Percentiles rank a stretch among this genome's conserved stretches.
phyloP scores from a whole-genome alignment of 2,113 vertebrate genomes.

The Paralichthys olivaceus region DNA sequence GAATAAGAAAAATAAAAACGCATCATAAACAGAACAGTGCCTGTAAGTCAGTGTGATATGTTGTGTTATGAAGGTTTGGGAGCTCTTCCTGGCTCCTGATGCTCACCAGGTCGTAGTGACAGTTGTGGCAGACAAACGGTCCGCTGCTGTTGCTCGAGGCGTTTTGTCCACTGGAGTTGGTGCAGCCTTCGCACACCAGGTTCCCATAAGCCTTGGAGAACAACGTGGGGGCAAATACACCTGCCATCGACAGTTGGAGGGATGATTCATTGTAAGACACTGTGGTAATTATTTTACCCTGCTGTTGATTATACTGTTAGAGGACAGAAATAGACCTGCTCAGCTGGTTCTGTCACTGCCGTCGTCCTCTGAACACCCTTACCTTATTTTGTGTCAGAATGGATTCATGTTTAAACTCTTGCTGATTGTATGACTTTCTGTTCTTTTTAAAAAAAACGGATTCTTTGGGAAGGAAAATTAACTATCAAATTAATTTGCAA shows the following conservation, averaged over 20 bases:
- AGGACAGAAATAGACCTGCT: background rate
- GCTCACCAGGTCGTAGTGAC: slow-evolving; percentile 88
- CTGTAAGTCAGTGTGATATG: background rate
- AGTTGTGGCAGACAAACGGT: slow-evolving; percentile 86
- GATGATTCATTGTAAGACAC: background rate
- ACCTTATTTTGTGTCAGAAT: background rate
- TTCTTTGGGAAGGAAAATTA: too few species aligned
- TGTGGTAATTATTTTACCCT: background rate
- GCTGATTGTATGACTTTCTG: too few species aligned
- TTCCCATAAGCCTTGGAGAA: slow-evolving; percentile 92
- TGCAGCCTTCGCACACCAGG: slow-evolving; percentile 87
- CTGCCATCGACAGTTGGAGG: slow-evolving; percentile 65
- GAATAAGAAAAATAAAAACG: slow-evolving; percentile 13
- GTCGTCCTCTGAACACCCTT: too few species aligned
- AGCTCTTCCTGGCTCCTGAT: background rate
- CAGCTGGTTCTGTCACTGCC: background rate
- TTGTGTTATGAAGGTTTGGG: background rate
- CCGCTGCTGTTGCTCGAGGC: slow-evolving; percentile 73
- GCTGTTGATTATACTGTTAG: background rate
- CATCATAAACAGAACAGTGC: background rate
- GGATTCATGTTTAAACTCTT: background rate
- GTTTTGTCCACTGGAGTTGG: slow-evolving; percentile 76
- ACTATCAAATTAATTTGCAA: too few species aligned
- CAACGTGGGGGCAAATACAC: slow-evolving; percentile 90
- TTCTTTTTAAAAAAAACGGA: too few species aligned